Percentiles rank a stretch among this genome's conserved stretches.
Evolutionary conservation across 2,797 vertebrate genomes (phyloP).

Genomic region (Gastrophryne carolinensis): DNA sequence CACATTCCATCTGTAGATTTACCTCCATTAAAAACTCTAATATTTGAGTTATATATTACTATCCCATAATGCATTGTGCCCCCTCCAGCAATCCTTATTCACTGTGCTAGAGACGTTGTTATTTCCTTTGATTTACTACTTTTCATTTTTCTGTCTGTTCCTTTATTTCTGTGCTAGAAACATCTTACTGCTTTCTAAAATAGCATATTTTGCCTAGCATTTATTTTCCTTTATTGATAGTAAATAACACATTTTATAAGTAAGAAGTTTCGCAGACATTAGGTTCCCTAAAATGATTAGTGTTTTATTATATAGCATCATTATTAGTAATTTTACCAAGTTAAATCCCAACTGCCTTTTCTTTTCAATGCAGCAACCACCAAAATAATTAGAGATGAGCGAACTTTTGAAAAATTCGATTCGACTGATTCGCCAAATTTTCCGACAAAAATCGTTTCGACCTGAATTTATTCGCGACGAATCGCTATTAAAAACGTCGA

Average conservation of each 20-base stretch:
- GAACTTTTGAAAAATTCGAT: no score
- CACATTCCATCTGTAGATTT: conserved; percentile 8
- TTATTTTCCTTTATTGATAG: neutral
- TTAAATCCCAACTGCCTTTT: no score
- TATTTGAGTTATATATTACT: neutral
- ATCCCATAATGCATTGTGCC: neutral
- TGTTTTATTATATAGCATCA: no score
- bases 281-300: no score
- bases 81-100: conserved; percentile 13
- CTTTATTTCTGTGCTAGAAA: neutral
- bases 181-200: neutral
- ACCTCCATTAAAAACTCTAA: conserved; percentile 3
- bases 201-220: neutral
- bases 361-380: no score
- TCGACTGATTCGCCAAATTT: no score
- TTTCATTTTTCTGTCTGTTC: neutral
- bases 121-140: conserved; percentile 19
- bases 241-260: neutral
- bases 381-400: no score
- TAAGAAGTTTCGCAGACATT: no score
- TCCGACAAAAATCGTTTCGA: no score
- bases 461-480: no score
- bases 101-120: conserved; percentile 14
- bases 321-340: no score
- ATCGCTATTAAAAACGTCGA: no score